These are phyloP conservation scores for Pammene aurita DNA, from an alignment of 2,888 invertebrate genomes.

Conservation along the genomic window DNA sequence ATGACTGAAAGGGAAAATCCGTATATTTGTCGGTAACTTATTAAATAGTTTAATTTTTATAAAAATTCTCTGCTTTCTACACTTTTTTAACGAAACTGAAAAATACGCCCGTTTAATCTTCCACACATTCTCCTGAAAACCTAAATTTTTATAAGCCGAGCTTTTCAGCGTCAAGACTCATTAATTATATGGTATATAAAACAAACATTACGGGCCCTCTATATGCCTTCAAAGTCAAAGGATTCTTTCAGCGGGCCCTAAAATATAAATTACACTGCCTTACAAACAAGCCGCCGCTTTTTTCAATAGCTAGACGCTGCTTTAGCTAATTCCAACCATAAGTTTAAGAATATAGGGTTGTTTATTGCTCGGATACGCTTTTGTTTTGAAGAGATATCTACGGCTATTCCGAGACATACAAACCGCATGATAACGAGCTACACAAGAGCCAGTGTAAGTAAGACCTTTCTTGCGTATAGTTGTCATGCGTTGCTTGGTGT, in stretches of 20 bases:
- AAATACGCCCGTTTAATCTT: conserved; percentile 2
- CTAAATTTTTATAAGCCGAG: conserved; percentile 8
- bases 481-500: neutral
- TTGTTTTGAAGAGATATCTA: neutral
- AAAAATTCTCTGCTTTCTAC: too few relatives aligned
- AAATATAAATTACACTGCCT: conserved; percentile 35
- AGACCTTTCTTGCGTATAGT: neutral
- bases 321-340: neutral
- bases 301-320: conserved; percentile 1
- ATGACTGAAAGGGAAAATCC: too few relatives aligned
- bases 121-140: neutral
- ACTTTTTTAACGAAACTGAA: neutral
- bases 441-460: neutral
- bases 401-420: neutral
- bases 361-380: neutral
- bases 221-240: conserved; percentile 22
- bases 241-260: conserved; percentile 28
- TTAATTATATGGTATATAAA: conserved; percentile 24
- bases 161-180: conserved; percentile 13
- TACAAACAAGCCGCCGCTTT: conserved; percentile 40
- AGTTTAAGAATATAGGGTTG: neutral
- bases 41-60: too few relatives aligned
- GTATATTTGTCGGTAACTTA: too few relatives aligned
- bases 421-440: neutral
- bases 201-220: conserved; percentile 23